Evolutionary conservation across 1,140 invertebrate genomes (phyloP).

Genomic region (Cherax quadricarinatus): DNA sequence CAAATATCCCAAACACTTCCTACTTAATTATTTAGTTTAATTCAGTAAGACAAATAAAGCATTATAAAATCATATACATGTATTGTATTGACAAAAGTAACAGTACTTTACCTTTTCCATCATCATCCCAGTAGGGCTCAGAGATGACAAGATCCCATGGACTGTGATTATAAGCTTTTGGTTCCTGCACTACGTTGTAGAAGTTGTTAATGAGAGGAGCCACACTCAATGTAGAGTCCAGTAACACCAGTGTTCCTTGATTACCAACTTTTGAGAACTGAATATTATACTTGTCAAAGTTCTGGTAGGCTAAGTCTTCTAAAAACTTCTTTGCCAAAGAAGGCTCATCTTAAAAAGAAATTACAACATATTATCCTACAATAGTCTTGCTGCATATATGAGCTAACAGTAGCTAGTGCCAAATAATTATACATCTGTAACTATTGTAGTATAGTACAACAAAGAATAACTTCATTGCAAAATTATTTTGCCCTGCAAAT

Average conservation of each 20-base stretch:
- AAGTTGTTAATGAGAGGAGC: conserved; percentile 51
- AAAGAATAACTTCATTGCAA: too few species aligned
- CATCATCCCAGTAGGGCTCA: conserved; percentile 60
- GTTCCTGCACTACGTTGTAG: conserved; percentile 55
- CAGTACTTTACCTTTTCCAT: conserved; percentile 22
- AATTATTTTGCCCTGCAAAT: too few species aligned
- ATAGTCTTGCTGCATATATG: too few species aligned
- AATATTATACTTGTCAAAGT: conserved; percentile 47
- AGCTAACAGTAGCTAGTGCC: too few species aligned
- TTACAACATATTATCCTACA: not conserved
- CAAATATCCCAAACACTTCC: too few species aligned
- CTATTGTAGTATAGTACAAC: not conserved
- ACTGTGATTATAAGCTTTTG: not conserved
- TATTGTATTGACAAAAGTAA: too few species aligned
- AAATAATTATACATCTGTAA: not conserved
- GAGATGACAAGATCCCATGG: conserved; percentile 45
- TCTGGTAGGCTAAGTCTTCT: conserved; percentile 46
- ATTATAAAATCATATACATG: too few species aligned
- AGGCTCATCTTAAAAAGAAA: conserved; percentile 45
- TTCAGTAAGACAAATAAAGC: too few species aligned
- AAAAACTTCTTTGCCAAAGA: conserved; percentile 42
- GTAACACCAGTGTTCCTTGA: conserved; percentile 18
- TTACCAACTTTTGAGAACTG: not conserved
- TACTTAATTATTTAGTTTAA: too few species aligned
- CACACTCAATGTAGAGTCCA: conserved; percentile 53